These are phyloP conservation scores for Serripes groenlandicus DNA, from an alignment of 2,888 invertebrate species.

Conservation along the genomic window DNA sequence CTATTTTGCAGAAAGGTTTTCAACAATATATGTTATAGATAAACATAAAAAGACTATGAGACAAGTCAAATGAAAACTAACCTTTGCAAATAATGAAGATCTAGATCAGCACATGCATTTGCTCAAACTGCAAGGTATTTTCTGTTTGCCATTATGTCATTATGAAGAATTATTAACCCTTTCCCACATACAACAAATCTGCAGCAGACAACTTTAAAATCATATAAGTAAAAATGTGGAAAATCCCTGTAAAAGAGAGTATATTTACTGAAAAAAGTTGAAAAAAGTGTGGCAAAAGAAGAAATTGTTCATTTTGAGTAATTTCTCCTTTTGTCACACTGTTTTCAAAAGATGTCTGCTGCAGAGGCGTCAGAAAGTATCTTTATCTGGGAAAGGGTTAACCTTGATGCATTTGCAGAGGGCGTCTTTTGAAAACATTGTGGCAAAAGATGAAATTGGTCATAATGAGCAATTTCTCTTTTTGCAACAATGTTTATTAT, in stretches of 20 bases:
- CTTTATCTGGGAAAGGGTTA: background rate
- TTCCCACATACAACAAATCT: background rate
- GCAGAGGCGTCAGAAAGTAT: background rate
- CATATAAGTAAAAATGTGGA: background rate
- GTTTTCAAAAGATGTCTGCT: background rate
- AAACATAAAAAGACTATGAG: too few relatives aligned
- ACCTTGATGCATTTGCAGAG: background rate
- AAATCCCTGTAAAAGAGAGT: too few relatives aligned
- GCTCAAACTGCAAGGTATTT: too few relatives aligned
- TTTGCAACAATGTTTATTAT: background rate
- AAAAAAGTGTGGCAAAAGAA: background rate
- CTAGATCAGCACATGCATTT: too few relatives aligned
- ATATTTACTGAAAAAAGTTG: too few relatives aligned
- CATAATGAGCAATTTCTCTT: background rate
- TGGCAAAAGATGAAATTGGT: constrained; percentile 1
- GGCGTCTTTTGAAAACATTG: background rate
- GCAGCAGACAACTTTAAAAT: background rate
- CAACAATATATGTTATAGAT: too few relatives aligned
- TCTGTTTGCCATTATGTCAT: background rate
- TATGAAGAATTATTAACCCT: background rate
- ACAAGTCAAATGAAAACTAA: too few relatives aligned
- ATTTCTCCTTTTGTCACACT: background rate
- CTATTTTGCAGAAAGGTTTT: too few relatives aligned
- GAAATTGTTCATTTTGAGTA: background rate
- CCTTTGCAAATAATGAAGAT: too few relatives aligned